Conservation (phyloP, 2,797 vertebrate species). For the Lepus townsendii region DNA sequence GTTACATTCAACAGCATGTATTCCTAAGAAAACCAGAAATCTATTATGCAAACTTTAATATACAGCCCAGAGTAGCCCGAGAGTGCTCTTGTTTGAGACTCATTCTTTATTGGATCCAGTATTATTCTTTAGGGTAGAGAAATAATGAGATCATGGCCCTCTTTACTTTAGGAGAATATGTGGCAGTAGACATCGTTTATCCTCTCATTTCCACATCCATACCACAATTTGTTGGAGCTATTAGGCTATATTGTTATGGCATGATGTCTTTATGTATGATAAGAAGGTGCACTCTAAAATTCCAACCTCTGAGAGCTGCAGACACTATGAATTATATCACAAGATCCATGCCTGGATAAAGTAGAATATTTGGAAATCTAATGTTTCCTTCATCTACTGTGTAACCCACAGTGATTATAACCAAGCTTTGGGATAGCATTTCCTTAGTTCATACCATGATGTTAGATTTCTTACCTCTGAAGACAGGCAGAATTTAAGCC, state of each 20-base stretch:
- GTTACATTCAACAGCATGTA: neutral
- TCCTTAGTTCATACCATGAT: neutral
- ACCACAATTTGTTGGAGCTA: neutral
- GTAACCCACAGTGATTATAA: neutral
- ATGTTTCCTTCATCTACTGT: neutral
- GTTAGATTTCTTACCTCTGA: neutral
- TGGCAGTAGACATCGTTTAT: neutral
- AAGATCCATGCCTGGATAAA: neutral
- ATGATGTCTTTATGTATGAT: neutral
- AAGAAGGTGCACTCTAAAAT: neutral
- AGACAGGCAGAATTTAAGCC: conserved; percentile 18
- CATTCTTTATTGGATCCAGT: neutral
- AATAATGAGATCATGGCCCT: neutral
- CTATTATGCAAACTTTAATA: neutral
- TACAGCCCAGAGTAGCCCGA: neutral
- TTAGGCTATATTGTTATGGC: neutral
- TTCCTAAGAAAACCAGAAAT: neutral
- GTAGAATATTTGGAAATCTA: neutral
- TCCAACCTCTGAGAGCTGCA: neutral
- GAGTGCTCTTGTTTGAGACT: neutral
- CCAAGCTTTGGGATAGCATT: neutral
- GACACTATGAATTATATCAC: neutral
- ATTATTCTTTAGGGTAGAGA: neutral
- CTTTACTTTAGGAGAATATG: conserved; percentile 20
- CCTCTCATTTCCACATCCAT: neutral